Evolutionary conservation across 2,888 invertebrate species (phyloP), one percentile per base, ranked within the genome.

Genomic region (Melinaea marsaeus): DNA sequence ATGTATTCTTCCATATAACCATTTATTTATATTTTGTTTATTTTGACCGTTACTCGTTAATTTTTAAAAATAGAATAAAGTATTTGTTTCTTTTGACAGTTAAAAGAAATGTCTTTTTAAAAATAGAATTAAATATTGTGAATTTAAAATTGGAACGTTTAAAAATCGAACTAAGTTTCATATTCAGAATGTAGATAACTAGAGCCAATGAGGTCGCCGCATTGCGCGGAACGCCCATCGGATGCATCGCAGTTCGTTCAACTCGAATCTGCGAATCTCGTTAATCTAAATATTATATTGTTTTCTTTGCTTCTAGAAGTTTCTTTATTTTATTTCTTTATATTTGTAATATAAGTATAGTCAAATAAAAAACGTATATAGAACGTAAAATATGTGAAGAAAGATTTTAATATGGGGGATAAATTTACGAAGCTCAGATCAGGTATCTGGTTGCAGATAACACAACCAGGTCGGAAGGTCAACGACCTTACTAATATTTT

Each of bases 131-230:
- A 45, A 54, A 42, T 46, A 57, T 3, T 42, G 11, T 9, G 7
- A 42, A 42, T 42, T 42, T 42, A 11, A 42, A 42, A 42, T 9
- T 7, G 13, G 13, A 61, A 35, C 47, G 58, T 37, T 42, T 64
- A 57, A 56, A 33, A 57, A 63, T 32, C 34, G 32, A 55, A 32
- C 55, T 33, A 57, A 58, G 57, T 60, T 46, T 47, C 60, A 69
- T 71, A 69, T 64, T 68, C 62, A 66, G 64, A 68, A 67, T 63
- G 34, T 68, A 61, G 57, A 62, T 68, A 57, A 65, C 47, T 42
- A 42, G 42, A 60, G 48, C 79, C 84, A 85, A 84, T 79, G 81
- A 75, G 86, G 86, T 79, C 87, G 83, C 79, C 88, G 87, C 88
- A 88, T 76, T 88, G 88, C 88, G 88, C 86, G 86, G 79, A 69